Evolutionary conservation across 2,888 invertebrate species (phyloP), one percentile per base, ranked within the genome.

Genomic region (Eupithecia insigniata): DNA sequence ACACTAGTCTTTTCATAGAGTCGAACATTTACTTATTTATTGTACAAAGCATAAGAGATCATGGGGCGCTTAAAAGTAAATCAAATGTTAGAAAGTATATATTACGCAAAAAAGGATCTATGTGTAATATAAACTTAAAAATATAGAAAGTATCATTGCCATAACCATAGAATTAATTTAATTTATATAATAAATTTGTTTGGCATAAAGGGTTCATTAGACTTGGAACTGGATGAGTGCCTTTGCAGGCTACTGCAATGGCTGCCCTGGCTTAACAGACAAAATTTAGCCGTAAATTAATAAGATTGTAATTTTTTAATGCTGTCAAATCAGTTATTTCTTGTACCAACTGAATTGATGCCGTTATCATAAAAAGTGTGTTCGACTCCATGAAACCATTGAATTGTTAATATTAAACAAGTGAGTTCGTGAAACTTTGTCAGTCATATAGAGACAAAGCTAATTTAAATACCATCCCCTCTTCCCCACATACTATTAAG

Each of bases 1-100:
- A 84, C 83, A 84, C 76, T 80, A 79, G 81, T 80, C 78, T 74
- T 77, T 77, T 60, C 55, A 68, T 28, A 34, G 78, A 69, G 78
- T 76, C 75, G 71, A 70, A 74, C 70, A 74, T 28, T 14, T 60
- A 60, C 7, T 30, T 1, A 60, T 16, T 60, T 1, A 28, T 14
- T 43, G 43, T 43, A 43, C 43, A 43, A 28, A 58, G 26, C n/a
- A 14, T 4, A 30, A n/a, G 10, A 46, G 7, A 46, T 16, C 0
- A 18, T 7, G 18, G 12, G 18, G 30, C 6, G 7, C 60, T 28
- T 28, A 60, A 7, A 60, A n/a, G n/a, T n/a, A n/a, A n/a, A n/a
- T n/a, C n/a, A n/a, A n/a, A n/a, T n/a, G n/a, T n/a, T n/a, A n/a
- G n/a, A n/a, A n/a, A n/a, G n/a, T n/a, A n/a, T n/a, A n/a, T n/a